Conservation (phyloP, 2,797 vertebrate genomes). For the Sparus aurata region DNA sequence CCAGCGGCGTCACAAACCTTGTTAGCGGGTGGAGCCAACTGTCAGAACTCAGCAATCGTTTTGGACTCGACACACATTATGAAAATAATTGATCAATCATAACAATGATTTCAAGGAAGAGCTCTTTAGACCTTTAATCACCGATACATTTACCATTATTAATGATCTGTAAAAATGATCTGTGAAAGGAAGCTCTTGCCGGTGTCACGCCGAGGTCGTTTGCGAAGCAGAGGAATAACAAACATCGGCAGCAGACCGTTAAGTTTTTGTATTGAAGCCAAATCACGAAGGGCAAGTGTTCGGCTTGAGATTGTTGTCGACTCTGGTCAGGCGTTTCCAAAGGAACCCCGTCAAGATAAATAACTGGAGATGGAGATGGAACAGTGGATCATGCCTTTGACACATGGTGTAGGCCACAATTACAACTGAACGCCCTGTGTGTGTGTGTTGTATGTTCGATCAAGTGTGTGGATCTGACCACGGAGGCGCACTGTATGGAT, state of each 20-base stretch:
- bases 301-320: conserved; percentile 18
- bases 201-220: conserved; percentile 7
- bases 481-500: not conserved
- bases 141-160: too few relatives aligned
- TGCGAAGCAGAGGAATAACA: conserved; percentile 4
- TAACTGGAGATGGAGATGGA: not conserved
- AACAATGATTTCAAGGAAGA: too few relatives aligned
- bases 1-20: too few relatives aligned
- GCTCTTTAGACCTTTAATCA: too few relatives aligned
- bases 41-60: too few relatives aligned
- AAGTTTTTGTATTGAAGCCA: not conserved
- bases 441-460: not conserved
- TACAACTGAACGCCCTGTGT: not conserved
- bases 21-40: too few relatives aligned
- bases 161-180: too few relatives aligned
- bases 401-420: not conserved
- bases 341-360: conserved; percentile 7
- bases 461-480: conserved; percentile 8
- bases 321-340: conserved; percentile 6
- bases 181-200: not conserved
- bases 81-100: too few relatives aligned
- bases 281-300: conserved; percentile 28
- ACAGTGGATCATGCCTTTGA: not conserved
- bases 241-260: conserved; percentile 1
- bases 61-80: too few relatives aligned